Evolutionary conservation across 1,140 invertebrate genomes (phyloP), one percentile per base, ranked within the genome.

Genomic region (silkworm (Bombyx mori)): DNA sequence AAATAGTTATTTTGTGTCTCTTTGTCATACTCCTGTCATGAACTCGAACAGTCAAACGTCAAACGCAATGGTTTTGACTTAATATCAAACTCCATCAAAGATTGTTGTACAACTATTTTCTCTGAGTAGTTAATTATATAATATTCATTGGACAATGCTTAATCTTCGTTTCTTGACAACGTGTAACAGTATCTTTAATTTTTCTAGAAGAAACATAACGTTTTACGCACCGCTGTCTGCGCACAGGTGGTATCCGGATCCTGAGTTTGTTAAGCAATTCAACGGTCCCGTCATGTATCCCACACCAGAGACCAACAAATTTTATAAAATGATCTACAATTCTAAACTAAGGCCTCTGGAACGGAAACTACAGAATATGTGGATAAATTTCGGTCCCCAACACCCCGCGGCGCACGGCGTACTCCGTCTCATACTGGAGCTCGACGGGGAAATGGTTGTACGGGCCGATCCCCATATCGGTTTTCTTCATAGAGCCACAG

Each of bases 391-490:
- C 91, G 98, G 98, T 1, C 98, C 98, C 1, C 98, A 99, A 82
- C 98, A 99, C 91, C 98, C 98, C n/a, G 98, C 98, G 61, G 98
- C 98, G 79, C 98, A 99, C 79, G 98, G 98, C 68, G 98, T 99
- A 22, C 88, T 99, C n/a, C 92, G 98, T 58, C 89, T 99, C 10
- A 93, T 99, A 4, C 80, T 99, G 12, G 96, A 99, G 79, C 86
- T 99, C 3, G 96, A 98, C 77, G 98, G 97, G 65, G 98, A 99
- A 92, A 91, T 92, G 57, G 95, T 99, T 0, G 89, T 94, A 52
- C 87, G 93, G 63, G 94, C 95, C 48, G 97, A 99, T 89, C 97
- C 98, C 45, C 98, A 99, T 76, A 97, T 99, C 77, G 98, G 98
- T 8, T 90, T 99, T n/a, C 88, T 99, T 22, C 98, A 99, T 86